Base-by-base conservation (phyloP, 2,888 invertebrate species). In the Synergus gifuensis region DNA sequence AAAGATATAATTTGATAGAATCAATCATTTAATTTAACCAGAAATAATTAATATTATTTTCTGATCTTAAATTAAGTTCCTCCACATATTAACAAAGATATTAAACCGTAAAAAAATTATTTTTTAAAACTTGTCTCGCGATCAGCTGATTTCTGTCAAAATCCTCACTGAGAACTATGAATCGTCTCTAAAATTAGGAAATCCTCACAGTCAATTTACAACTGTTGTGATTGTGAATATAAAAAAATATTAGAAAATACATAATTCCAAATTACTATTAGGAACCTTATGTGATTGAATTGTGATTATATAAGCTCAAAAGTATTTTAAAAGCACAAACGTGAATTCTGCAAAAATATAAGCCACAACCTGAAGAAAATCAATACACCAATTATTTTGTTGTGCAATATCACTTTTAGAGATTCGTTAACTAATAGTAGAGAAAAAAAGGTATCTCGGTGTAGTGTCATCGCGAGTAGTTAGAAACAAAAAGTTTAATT, bases 371-470 rank as follows among this genome's bases (percentile, higher is more conserved):
- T 14, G 9, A n/a, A 73, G 54, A 73, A 73, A 73, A 73, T 73
- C 73, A 73, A 73, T 73, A 73, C 54, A 12, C 28, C 28, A n/a
- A 73, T 73, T 28, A 36, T 49, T 54, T 73, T 73, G 73, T 73
- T 73, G 73, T 73, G 73, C 73, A 73, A 73, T 49, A 49, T 73
- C 73, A 49, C 11, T 73, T 54, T 2, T n/a, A 73, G 73, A 36
- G 49, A 9, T 73, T 73, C 73, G 36, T 36, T 49, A 69, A 36
- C 5, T 22, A 69, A 44, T 4, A 22, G 8, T 22, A 7, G 14
- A 40, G 12, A 12, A 67, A 46, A 46, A 46, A 54, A 14, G 18
- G 11, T 67, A 11, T 67, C 67, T 22, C 11, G 16, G 22, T 60
- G 9, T 16, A 49, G 44, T 28, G 28, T 67, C 67, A 73, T 73